Base-by-base conservation (phyloP, 1,140 invertebrate species). In the Acromyrmex echinatior region DNA sequence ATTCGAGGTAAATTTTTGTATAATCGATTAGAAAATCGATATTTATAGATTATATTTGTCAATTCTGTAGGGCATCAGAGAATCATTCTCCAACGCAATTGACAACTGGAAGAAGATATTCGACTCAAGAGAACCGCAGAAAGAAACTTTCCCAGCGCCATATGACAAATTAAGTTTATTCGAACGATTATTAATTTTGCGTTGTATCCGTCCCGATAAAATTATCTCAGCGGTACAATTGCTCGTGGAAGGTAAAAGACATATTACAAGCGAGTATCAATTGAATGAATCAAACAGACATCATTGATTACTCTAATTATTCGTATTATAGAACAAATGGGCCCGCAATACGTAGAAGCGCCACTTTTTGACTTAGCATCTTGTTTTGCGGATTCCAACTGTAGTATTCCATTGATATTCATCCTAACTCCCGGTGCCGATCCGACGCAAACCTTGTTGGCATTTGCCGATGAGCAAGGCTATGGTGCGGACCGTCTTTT, bases 341-440 rank as follows among this genome's bases (percentile, higher is more conserved):
- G 98, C 7, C 95, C 96, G 68, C 96, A 97, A 91, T 99, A 97
- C 94, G 97, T 99, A 6, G 98, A 99, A 93, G 97, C 98, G 0
- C 98, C 99, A 1, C 97, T 98, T 9, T 99, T 99, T 89, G 98
- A 99, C 96, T 96, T 99, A 88, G 94, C 96, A 2, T 97, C 98
- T 2, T 98, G 98, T 0, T 99, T 97, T 92, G 95, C 96, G 0
- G 98, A 99, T 93, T 99, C 98, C 0, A 97, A 98, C 86, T 97
- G 97, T 92, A 97, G 96, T 87, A 97, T 98, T 16, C 99, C 99
- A 0, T 93, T 99, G 35, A 97, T 99, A 90, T 99, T 99, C 93
- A 96, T 99, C 3, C 94, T 99, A 18, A 99, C 98, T 3, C 98
- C 99, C 9, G 98, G 99, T 12, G 97, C 98, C 10, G 99, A 99